phyloP scores from a whole-genome alignment of 2,797 vertebrate genomes.

The Catostomus latipinnis region DNA sequence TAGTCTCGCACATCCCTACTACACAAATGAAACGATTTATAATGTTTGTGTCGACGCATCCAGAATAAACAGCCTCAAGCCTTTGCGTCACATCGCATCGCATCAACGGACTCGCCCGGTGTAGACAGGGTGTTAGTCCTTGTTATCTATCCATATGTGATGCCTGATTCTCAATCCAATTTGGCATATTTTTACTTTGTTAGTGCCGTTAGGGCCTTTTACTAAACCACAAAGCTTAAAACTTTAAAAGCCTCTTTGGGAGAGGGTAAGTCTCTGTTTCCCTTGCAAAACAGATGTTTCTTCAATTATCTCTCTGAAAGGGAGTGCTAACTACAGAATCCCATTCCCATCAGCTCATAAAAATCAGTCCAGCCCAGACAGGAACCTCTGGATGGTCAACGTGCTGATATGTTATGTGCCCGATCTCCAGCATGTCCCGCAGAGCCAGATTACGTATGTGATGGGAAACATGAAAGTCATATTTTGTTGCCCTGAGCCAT shows the following conservation, averaged over 20 bases:
- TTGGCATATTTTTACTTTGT: slow-evolving; percentile 13
- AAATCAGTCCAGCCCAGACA: slow-evolving; percentile 24
- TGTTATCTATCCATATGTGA: slow-evolving; percentile 4
- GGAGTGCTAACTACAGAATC: slow-evolving; percentile 41
- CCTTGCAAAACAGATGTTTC: slow-evolving; percentile 44
- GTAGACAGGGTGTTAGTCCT: neutral
- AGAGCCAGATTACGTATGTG: slow-evolving; percentile 42
- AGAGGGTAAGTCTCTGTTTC: neutral
- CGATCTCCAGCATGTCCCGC: slow-evolving; percentile 10
- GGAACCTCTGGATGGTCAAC: slow-evolving; percentile 29
- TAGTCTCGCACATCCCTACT: no score
- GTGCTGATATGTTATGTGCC: slow-evolving; percentile 24
- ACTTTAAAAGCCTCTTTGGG: slow-evolving; percentile 34
- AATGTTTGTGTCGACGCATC: no score
- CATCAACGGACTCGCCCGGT: no score
- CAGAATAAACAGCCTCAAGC: no score
- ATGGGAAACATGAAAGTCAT: slow-evolving; percentile 53
- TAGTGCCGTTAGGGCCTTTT: slow-evolving; percentile 12
- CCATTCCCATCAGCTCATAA: slow-evolving; percentile 31
- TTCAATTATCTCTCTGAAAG: slow-evolving; percentile 43
- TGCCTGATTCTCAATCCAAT: slow-evolving; percentile 25
- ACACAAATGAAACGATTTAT: no score
- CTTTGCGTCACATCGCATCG: no score
- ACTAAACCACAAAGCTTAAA: slow-evolving; percentile 30
- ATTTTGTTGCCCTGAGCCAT: slow-evolving; percentile 38